A percentile compares a stretch with the other conserved stretches of the same genome.
These are phyloP conservation scores for Myiotriccus ornatus DNA, from an alignment of 2,797 vertebrate species.

Conservation along the genomic window DNA sequence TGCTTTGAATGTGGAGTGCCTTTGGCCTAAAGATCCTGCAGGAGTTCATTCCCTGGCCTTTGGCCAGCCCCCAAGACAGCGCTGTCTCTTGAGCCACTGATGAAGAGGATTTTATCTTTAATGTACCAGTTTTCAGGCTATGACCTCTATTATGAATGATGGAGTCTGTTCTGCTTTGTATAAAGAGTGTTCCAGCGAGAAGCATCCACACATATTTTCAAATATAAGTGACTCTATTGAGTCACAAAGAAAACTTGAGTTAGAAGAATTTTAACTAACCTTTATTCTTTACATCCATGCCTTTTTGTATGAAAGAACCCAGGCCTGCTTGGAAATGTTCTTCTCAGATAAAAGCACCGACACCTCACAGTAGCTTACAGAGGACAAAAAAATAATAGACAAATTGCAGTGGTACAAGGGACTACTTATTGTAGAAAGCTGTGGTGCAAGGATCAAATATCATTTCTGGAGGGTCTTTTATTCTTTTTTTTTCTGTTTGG, in stretches of 20 bases:
- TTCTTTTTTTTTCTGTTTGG: neutral
- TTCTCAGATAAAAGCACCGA: neutral
- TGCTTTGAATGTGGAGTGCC: neutral
- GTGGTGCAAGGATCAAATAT: neutral
- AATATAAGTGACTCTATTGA: neutral
- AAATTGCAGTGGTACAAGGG: neutral
- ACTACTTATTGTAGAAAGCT: neutral
- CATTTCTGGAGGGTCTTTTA: neutral
- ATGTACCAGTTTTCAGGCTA: neutral
- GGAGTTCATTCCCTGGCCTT: neutral
- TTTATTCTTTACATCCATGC: conserved; percentile 22
- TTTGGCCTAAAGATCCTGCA: neutral
- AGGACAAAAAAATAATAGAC: neutral
- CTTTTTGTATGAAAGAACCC: neutral
- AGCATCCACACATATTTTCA: neutral
- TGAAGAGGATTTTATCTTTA: neutral
- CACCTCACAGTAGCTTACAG: neutral
- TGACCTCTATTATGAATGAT: neutral
- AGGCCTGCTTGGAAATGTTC: neutral
- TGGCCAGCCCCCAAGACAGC: neutral
- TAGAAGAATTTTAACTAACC: conserved; percentile 27
- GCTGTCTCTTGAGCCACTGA: neutral
- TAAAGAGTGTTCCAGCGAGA: neutral
- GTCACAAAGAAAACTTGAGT: conserved; percentile 2
- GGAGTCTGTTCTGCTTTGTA: conserved; percentile 1